Base-by-base conservation (phyloP, 2,113 vertebrate species). In the Dicentrarchus labrax region DNA sequence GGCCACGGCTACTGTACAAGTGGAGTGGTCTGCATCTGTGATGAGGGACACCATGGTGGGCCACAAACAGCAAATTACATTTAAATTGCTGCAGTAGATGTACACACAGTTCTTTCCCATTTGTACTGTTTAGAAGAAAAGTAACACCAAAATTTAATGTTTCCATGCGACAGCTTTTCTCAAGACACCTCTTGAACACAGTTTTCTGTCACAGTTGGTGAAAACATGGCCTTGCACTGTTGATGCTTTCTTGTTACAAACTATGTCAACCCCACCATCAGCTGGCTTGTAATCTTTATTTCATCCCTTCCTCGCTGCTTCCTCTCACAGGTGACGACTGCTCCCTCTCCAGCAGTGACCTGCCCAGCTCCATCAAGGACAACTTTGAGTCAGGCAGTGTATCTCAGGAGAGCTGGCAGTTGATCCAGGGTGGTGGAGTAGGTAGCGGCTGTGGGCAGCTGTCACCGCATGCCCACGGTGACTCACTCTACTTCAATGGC, bases 381-480 rank as follows among this genome's bases (percentile, higher is more conserved):
- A 99, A 99, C 91, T 99, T 99, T 92, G 98, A 99, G 93, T 98
- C 98, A 0, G 96, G 97, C 76, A 94, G 94, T 53, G 96, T 98
- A 78, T 99, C 98, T 19, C 96, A 96, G 91, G 96, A 97, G 92
- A 99, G 97, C 93, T 99, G 98, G 98, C 97, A 98, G 92, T 94
- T 96, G 59, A 98, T 99, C 91, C 97, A 99, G 84, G 98, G 98
- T 0, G 98, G 98, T 3, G 95, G 94, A 38, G 97, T 99, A 86
- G 97, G 98, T 82, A 99, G 97, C 39, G 98, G 98, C 83, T 99
- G 98, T 72, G 98, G 98, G 62, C 98, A 99, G 95, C 95, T 99
- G 76, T 97, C 96, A 21, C 98, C 98, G 19, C 99, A 99, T 0
- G 98, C 98, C 80, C 98, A 99, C 0, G 98, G 98, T 88, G 97